Evolutionary conservation across 2,888 invertebrate genomes (phyloP).

Genomic region (Timandra comae): DNA sequence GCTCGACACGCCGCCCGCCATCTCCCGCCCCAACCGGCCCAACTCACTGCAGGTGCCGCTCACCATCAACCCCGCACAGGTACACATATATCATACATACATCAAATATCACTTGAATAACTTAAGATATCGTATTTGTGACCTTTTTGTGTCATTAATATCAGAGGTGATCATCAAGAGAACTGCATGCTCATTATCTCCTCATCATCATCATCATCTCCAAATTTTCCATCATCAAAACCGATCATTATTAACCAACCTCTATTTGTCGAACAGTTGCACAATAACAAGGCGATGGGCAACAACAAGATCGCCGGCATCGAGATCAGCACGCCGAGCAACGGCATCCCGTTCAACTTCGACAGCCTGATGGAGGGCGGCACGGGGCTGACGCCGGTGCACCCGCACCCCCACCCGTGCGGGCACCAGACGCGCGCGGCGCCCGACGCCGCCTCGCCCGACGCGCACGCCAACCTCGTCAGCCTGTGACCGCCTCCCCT

Average conservation of each 20-base stretch:
- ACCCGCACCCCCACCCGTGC: slow-evolving; percentile 81
- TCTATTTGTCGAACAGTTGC: slow-evolving; percentile 46
- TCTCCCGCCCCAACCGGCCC: slow-evolving; percentile 79
- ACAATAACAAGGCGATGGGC: slow-evolving; percentile 63
- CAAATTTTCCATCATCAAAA: too few relatives aligned
- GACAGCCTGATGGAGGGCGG: slow-evolving; percentile 96
- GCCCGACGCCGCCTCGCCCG: slow-evolving; percentile 83
- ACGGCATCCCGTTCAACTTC: slow-evolving; percentile 92
- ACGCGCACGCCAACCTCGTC: slow-evolving; percentile 86
- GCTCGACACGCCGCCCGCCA: slow-evolving; percentile 59
- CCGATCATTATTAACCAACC: slow-evolving; percentile 1
- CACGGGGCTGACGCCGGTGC: slow-evolving; percentile 92
- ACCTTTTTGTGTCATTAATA: too few relatives aligned
- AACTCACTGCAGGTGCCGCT: slow-evolving; percentile 83
- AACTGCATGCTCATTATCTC: too few relatives aligned
- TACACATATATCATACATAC: slow-evolving; percentile 16
- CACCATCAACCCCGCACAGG: slow-evolving; percentile 72
- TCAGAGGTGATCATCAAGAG: too few relatives aligned
- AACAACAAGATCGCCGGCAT: slow-evolving; percentile 84
- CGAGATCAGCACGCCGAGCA: slow-evolving; percentile 91
- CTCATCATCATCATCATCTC: too few relatives aligned
- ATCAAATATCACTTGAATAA: too few relatives aligned
- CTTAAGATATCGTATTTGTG: too few relatives aligned
- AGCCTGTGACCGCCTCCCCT: slow-evolving; percentile 85
- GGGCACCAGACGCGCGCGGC: slow-evolving; percentile 86